Base-by-base conservation (phyloP, 2,797 vertebrate species). In the Lates japonicus region DNA sequence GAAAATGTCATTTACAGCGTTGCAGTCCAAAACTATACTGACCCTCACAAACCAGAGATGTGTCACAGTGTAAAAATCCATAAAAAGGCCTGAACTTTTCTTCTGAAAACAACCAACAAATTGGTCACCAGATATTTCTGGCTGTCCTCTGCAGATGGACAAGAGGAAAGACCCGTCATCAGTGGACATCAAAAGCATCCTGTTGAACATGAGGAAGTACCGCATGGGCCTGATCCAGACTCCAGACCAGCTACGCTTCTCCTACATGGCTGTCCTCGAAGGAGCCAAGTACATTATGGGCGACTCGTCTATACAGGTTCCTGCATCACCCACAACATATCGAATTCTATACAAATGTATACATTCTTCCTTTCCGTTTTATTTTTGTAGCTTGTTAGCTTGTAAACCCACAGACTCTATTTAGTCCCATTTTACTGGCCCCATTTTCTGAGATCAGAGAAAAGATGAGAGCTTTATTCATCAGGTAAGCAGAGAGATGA, bases 211-310 rank as follows among this genome's bases (percentile, higher is more conserved):
- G 98, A 96, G 98, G 80, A 98, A 96, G 60, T 98, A 96, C 83
- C 95, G 98, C 42, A 99, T 99, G 98, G 98, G 98, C 0, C 97
- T 99, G 51, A 99, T 99, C 88, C 98, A 99, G 94, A 99, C 98
- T 0, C 97, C 97, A 0, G 98, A 99, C 83, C 98, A 99, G 93
- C 96, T 99, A 52, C 97, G 98, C 1, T 99, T 99, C 93, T 99
- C 98, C 61, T 99, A 98, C 93, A 81, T 98, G 70, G 97, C 98
- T 31, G 97, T 99, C 42, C 96, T 97, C 0, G 98, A 99, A 82
- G 98, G 98, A 37, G 96, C 97, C 85, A 99, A 97, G 81, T 97
- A 94, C 92, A 98, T 98, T 75, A 97, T 96, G 96, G 98, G 97
- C 44, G 98, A 99, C 82, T 91, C 96, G 0, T 97, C 98, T 0